Percentiles rank a stretch among this genome's conserved stretches.
Evolutionary conservation across 2,797 vertebrate genomes (phyloP).

Genomic region (Brachyalestes nurse): DNA sequence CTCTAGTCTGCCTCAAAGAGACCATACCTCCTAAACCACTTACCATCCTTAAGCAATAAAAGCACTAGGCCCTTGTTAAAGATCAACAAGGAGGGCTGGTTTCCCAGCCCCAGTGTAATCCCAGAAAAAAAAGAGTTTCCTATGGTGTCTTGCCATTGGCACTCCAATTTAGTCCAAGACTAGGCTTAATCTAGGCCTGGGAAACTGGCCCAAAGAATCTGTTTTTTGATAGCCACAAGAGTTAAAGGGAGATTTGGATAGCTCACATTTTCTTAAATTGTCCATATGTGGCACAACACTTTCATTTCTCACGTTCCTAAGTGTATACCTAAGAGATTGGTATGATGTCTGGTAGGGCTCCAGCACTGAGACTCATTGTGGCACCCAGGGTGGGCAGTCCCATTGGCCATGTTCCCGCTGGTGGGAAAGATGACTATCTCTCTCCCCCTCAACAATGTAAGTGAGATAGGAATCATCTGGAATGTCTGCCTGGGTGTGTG

Average conservation of each 20-base stretch:
- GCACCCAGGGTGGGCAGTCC: background rate
- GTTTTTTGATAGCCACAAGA: too few relatives aligned
- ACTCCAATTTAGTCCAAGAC: background rate
- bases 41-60: background rate
- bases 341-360: too few relatives aligned
- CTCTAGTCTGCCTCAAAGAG: slow-evolving; percentile 4
- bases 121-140: background rate
- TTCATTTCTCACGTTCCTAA: too few relatives aligned
- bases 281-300: too few relatives aligned
- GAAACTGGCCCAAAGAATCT: background rate
- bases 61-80: slow-evolving; percentile 8
- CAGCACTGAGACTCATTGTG: background rate
- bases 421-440: background rate
- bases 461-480: background rate
- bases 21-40: background rate
- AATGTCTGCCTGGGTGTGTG: background rate
- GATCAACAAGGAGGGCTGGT: background rate
- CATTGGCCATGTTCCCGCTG: background rate
- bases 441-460: background rate
- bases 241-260: too few relatives aligned
- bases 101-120: background rate
- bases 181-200: background rate
- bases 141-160: background rate
- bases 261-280: too few relatives aligned
- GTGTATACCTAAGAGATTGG: too few relatives aligned